phyloP scores from a whole-genome alignment of 1,140 invertebrate species.

The Zaprionus capensis region DNA sequence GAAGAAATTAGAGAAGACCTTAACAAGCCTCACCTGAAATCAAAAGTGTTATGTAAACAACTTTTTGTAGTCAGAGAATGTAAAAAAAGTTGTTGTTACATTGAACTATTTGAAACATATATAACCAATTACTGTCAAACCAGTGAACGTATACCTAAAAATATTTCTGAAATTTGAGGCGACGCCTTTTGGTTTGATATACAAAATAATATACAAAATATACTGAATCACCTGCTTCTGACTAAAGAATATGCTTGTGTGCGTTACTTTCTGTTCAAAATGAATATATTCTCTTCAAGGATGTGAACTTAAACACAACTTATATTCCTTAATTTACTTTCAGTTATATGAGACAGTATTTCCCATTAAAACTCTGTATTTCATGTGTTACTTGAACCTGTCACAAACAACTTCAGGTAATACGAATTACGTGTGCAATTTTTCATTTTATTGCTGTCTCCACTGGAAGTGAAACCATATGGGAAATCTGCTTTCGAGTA shows the following conservation, averaged over 20 bases:
- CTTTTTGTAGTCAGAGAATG: conserved; percentile 18
- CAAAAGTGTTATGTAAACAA: conserved; percentile 12
- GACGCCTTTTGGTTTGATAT: background rate
- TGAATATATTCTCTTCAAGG: background rate
- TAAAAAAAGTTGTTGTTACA: too few relatives aligned
- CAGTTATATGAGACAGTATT: conserved; percentile 5
- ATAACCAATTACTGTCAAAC: background rate
- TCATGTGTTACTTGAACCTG: conserved; percentile 16
- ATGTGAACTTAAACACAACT: too few relatives aligned
- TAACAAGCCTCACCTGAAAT: background rate
- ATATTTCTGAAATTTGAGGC: background rate
- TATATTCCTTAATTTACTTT: background rate
- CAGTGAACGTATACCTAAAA: background rate
- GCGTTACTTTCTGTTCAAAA: background rate
- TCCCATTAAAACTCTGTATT: conserved; percentile 20
- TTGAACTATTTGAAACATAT: conserved; percentile 6
- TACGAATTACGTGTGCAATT: conserved; percentile 38
- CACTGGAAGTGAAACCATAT: conserved; percentile 13
- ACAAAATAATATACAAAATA: background rate
- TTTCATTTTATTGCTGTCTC: conserved; percentile 28
- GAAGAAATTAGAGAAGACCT: background rate
- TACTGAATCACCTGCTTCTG: background rate
- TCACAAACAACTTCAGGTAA: conserved; percentile 29
- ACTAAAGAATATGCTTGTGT: background rate
- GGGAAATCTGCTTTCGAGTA: conserved; percentile 25